Base-by-base conservation (phyloP, 2,113 vertebrate genomes). In the Onychostoma macrolepis region DNA sequence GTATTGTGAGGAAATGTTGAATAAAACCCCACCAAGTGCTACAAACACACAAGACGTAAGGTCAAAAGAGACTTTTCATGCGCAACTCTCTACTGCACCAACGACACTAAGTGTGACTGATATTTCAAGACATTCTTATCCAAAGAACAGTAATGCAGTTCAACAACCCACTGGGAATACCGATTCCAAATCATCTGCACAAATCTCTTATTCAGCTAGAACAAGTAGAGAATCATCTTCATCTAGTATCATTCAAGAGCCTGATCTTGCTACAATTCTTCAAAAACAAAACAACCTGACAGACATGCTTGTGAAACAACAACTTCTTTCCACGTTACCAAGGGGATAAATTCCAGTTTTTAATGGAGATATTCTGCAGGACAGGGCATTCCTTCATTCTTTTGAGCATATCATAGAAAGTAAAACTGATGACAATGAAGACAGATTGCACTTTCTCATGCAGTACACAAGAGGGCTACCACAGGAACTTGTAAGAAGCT, bases 241-340 rank as follows among this genome's bases (percentile, higher is more conserved):
- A 72, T 72, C 33, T 72, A 72, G 38, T 72, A 19, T 24, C 19
- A 38, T 87, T 26, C 81, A 88, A 63, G 56, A 15, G 41, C 5
- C 24, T 65, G 30, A 65, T 67, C n/a, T 83, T 63, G 17, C 43
- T 69, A 74, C 3, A 11, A 30, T 84, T 21, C 19, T 84, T 33
- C 61, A 84, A 84, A 84, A 12, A 4, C 84, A 85, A 77, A 85
- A 72, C 8, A 72, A 85, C 33, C 41, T 76, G 36, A 76, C 71
- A 41, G 69, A 53, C 15, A 85, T 75, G 67, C 83, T 83, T 19
- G 30, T 83, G 41, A 83, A 71, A 71, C 65, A 83, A 72, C 69
- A 85, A 61, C 19, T 74, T 76, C 36, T 85, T 19, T 58, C 33
- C 48, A 75, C 50, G 4, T 76, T 85, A 43, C 71, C 53, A 26